Percentiles rank a stretch among this genome's conserved stretches.
These are phyloP conservation scores for Nyctalus aviator DNA, from an alignment of 2,797 vertebrate genomes.

Conservation along the genomic window DNA sequence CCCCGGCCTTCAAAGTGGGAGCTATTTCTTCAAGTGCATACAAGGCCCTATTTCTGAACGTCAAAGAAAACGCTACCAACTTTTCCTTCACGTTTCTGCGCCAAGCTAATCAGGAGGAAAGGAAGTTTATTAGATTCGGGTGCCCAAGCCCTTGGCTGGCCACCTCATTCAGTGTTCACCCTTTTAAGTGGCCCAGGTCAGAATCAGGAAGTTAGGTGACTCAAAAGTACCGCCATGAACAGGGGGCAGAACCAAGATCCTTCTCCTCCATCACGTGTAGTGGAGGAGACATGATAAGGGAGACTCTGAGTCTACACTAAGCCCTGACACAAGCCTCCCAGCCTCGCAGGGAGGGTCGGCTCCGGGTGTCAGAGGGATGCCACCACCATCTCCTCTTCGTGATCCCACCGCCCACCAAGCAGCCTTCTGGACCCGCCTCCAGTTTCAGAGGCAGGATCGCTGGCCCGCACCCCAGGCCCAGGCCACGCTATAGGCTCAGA, in stretches of 20 bases:
- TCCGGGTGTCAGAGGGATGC: background rate
- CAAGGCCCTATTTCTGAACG: background rate
- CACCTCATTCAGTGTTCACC: background rate
- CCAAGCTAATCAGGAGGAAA: background rate
- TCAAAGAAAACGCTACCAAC: background rate
- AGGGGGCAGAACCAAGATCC: fast-evolving
- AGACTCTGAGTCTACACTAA: too few species aligned
- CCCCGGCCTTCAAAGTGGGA: background rate
- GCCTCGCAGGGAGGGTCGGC: background rate
- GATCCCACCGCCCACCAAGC: background rate
- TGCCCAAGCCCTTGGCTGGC: background rate
- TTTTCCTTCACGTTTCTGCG: fast-evolving
- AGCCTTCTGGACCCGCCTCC: background rate
- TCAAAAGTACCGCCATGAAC: fast-evolving
- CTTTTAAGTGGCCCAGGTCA: background rate
- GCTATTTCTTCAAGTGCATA: background rate
- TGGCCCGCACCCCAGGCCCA: fast-evolving
- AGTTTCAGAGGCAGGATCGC: background rate
- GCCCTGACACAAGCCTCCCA: fast-evolving
- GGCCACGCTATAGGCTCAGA: background rate
- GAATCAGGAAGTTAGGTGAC: background rate
- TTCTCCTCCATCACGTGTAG: background rate
- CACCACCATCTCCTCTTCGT: background rate
- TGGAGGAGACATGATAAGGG: fast-evolving
- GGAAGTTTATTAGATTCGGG: background rate